These are phyloP conservation scores for Dendrolimus houi DNA, from an alignment of 2,888 invertebrate species.

Conservation along the genomic window DNA sequence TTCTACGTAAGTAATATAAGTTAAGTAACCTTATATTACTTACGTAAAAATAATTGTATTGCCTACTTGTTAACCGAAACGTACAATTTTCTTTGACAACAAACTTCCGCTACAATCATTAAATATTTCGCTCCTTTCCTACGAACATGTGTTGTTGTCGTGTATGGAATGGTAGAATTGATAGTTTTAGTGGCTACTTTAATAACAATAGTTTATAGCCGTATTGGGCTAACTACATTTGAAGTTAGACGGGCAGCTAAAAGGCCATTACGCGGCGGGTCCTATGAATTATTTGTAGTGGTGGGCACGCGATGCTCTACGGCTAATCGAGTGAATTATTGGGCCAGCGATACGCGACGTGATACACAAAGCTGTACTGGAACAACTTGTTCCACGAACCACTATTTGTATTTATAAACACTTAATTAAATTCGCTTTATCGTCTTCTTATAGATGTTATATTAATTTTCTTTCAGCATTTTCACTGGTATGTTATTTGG, in stretches of 20 bases:
- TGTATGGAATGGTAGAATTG: conserved; percentile 26
- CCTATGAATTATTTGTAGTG: conserved; percentile 69
- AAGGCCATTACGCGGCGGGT: conserved; percentile 65
- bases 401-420: too few species aligned
- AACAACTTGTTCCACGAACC: not conserved
- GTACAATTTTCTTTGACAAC: not conserved
- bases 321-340: conserved; percentile 52
- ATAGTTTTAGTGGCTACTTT: conserved; percentile 48
- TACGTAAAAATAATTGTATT: not conserved
- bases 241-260: conserved; percentile 65
- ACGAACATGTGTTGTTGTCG: conserved; percentile 13
- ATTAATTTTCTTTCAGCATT: too few species aligned
- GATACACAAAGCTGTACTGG: not conserved
- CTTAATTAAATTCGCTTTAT: too few species aligned
- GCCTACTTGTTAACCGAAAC: not conserved
- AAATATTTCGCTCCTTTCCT: not conserved
- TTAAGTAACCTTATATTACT: too few species aligned
- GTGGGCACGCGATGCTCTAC: conserved; percentile 45
- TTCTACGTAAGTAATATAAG: too few species aligned
- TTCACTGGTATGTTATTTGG: too few species aligned
- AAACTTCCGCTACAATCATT: not conserved
- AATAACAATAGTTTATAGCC: conserved; percentile 51
- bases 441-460: too few species aligned
- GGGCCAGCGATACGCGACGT: conserved; percentile 29
- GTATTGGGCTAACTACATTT: conserved; percentile 56